Conservation (phyloP, 1,140 invertebrate species). For the Bicyclus anynana region DNA sequence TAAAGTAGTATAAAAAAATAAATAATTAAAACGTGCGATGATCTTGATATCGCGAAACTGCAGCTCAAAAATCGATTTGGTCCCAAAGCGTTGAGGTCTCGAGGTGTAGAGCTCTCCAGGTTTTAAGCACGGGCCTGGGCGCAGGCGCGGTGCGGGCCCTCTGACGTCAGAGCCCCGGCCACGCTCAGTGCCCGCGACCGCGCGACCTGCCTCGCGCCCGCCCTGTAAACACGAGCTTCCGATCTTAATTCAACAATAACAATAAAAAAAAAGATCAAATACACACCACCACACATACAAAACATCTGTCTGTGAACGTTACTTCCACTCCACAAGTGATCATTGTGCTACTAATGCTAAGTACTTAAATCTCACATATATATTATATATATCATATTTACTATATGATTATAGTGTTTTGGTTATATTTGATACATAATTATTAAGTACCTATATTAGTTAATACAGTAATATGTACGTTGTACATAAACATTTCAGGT, state of each 20-base stretch:
- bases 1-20: neutral
- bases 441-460: too few relatives aligned
- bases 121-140: constrained; percentile 53
- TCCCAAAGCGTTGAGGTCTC: constrained; percentile 72
- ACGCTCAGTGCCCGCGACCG: constrained; percentile 62
- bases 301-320: neutral
- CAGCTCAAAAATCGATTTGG: constrained; percentile 72
- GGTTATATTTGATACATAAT: neutral
- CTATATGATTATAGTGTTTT: neutral
- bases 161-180: constrained; percentile 69
- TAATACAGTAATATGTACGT: too few relatives aligned
- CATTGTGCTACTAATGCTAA: neutral
- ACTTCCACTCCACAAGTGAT: too few relatives aligned
- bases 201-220: constrained; percentile 62
- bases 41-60: constrained; percentile 28
- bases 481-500: constrained; percentile 7
- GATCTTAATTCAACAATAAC: constrained; percentile 58
- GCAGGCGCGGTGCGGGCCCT: constrained; percentile 60
- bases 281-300: neutral
- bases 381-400: neutral
- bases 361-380: constrained; percentile 8
- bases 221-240: constrained; percentile 60
- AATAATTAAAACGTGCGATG: neutral
- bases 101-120: constrained; percentile 64
- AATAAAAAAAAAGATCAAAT: constrained; percentile 11